phyloP scores from a whole-genome alignment of 2,888 invertebrate species.

The Drosophila helvetica region DNA sequence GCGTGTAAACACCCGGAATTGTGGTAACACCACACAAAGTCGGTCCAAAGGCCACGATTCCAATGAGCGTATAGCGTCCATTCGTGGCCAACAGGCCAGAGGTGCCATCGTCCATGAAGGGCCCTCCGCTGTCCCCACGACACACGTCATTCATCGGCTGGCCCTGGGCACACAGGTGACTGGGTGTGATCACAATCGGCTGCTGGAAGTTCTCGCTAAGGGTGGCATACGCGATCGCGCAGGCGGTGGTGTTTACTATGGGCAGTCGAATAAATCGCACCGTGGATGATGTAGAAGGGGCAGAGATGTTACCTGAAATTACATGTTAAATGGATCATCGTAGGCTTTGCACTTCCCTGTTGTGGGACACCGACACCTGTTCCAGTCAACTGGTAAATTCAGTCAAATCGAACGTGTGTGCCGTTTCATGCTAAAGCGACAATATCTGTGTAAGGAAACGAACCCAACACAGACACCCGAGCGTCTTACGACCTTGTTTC shows the following conservation, averaged over 20 bases:
- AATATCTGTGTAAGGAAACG: background rate
- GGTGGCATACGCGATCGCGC: constrained; percentile 82
- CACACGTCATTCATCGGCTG: constrained; percentile 83
- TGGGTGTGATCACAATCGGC: constrained; percentile 83
- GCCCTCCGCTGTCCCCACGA: constrained; percentile 84
- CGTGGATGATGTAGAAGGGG: constrained; percentile 46
- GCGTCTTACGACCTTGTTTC: constrained; percentile 1
- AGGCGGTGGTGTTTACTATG: constrained; percentile 83
- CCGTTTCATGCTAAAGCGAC: background rate
- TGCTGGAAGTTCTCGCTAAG: constrained; percentile 83
- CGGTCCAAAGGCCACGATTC: constrained; percentile 83
- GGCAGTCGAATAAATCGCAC: constrained; percentile 84
- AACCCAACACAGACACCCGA: too few relatives aligned
- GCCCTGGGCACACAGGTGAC: constrained; percentile 83
- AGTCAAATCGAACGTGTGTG: background rate
- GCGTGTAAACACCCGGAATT: constrained; percentile 84
- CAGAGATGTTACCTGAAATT: background rate
- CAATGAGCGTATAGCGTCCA: constrained; percentile 74
- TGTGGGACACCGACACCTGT: background rate
- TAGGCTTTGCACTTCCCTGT: constrained; percentile 11
- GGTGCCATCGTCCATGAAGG: constrained; percentile 81
- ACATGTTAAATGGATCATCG: background rate
- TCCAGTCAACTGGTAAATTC: background rate
- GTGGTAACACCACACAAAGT: constrained; percentile 81
- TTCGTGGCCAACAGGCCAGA: constrained; percentile 60